Conservation (phyloP, 2,113 vertebrate genomes). For the Microcebus jonahi region DNA sequence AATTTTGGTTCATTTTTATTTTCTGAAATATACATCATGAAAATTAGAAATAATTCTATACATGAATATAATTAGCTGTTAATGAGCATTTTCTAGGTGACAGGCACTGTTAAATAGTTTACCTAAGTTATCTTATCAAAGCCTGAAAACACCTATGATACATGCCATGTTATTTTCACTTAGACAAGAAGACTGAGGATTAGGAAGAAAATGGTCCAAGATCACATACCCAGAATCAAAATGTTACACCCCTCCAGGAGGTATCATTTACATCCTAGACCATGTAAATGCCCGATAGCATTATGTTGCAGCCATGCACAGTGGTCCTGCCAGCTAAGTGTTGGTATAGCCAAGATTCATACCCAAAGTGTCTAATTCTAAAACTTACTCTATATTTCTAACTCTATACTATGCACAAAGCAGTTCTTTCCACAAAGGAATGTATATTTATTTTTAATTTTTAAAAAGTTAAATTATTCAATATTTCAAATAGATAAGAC, state of each 20-base stretch:
- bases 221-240: neutral
- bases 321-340: neutral
- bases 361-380: neutral
- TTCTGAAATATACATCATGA: neutral
- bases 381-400: neutral
- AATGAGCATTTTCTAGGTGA: neutral
- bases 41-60: neutral
- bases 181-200: neutral
- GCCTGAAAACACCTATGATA: neutral
- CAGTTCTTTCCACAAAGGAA: neutral
- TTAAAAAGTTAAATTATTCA: neutral
- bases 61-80: neutral
- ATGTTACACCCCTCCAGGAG: neutral
- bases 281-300: neutral
- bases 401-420: neutral
- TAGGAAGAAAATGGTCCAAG: neutral
- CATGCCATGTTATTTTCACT: neutral
- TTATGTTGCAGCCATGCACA: neutral
- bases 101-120: neutral
- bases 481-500: neutral
- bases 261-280: neutral
- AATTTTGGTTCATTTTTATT: constrained; percentile 1
- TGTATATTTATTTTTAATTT: neutral
- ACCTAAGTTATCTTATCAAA: neutral
- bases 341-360: neutral